Evolutionary conservation across 2,888 invertebrate genomes (phyloP), one percentile per base, ranked within the genome.

Genomic region (Pseudoips prasinana): DNA sequence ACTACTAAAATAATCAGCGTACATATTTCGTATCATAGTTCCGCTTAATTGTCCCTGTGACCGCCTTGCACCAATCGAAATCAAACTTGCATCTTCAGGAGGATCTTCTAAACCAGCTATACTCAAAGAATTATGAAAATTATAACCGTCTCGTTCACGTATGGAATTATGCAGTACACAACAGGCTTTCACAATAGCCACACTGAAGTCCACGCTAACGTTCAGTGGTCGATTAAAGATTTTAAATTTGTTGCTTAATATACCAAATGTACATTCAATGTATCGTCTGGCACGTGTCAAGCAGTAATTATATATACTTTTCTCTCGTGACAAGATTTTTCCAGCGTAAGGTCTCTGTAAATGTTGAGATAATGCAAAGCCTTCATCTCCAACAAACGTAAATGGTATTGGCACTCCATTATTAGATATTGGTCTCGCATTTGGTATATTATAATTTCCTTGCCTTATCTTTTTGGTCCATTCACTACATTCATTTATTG

Each of bases 381-480:
- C 43, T 34, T 38, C 38, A 31, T 42, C 38, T 1, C 34, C 38
- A 31, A 42, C 25, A 25, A 42, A 42, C 8, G 31, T 11, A 37
- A 29, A 37, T 22, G 27, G 31, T 17, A 29, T 25, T 7, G 17
- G 18, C 4, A 23, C 10, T 10, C 25, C 31, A 25, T 25, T 31
- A 25, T 25, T 39, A 24, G 33, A 33, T 30, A 30, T 36, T 18
- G 36, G 33, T 26, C 27, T 29, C 8, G 29, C 8, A 11, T 34
- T 14, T 17, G 27, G 41, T 26, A 36, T 33, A 29, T 32, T 40
- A 19, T 36, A 35, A 36, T 29, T 36, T 22, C 23, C 29, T 29
- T 29, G 26, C 8, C 9, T 29, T 25, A 35, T 17, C 18, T 40
- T 28, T 28, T 25, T 32, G 3, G 18, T 22, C 25, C 25, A 40